Evolutionary conservation across 2,888 invertebrate genomes (phyloP).

Genomic region (Hetaerina titia): DNA sequence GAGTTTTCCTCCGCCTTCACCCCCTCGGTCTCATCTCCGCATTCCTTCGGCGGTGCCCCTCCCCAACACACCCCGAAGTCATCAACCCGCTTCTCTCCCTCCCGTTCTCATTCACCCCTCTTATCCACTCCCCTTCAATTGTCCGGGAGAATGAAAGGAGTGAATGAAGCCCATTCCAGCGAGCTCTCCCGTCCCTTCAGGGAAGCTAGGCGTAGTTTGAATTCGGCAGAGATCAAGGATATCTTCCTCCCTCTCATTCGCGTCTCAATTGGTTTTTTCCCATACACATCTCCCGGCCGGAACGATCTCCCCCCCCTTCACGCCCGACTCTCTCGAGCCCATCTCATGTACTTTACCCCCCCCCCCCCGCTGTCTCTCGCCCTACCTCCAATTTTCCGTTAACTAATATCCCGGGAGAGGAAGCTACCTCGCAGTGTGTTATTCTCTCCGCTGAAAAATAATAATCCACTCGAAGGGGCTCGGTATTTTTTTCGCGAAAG

Average conservation of each 20-base stretch:
- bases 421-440: not conserved
- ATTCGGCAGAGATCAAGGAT: not conserved
- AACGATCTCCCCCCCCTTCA: not conserved
- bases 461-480: not conserved
- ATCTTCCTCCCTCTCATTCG: not conserved
- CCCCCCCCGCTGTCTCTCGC: too few relatives aligned
- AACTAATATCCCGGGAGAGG: conserved; percentile 1
- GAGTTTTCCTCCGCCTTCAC: not conserved
- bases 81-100: too few relatives aligned
- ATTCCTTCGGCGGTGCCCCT: not conserved
- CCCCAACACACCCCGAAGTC: too few relatives aligned
- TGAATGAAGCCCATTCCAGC: not conserved
- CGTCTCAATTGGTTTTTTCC: not conserved
- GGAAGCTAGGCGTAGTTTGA: not conserved
- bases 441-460: not conserved
- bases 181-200: not conserved
- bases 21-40: not conserved
- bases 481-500: not conserved
- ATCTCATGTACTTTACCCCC: not conserved
- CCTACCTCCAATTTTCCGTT: not conserved
- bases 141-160: not conserved
- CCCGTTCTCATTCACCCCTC: not conserved
- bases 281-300: not conserved
- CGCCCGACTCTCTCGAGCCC: not conserved
- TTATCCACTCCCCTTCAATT: not conserved